phyloP scores from a whole-genome alignment of 2,888 invertebrate genomes.

The Strigamia maritima region DNA sequence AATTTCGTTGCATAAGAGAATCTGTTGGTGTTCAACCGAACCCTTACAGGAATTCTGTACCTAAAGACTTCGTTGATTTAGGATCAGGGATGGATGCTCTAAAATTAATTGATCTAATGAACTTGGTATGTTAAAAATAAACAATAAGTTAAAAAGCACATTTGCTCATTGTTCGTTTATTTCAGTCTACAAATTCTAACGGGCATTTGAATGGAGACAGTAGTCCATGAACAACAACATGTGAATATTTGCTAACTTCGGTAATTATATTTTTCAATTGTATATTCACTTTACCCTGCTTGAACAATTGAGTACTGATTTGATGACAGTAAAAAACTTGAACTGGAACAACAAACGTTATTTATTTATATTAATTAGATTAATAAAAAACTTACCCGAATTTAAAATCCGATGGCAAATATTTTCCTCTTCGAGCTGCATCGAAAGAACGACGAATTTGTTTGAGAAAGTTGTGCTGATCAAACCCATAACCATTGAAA shows the following conservation, averaged over 20 bases:
- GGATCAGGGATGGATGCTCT: conserved; percentile 40
- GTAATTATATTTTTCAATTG: no score
- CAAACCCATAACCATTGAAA: conserved; percentile 35
- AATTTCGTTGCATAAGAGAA: conserved; percentile 56
- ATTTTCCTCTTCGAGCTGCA: not conserved
- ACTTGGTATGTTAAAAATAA: conserved; percentile 37
- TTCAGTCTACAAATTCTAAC: no score
- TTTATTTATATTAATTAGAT: no score
- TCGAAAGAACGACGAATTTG: conserved; percentile 5
- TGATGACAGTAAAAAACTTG: not conserved
- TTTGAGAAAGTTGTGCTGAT: conserved; percentile 28
- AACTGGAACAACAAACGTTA: no score
- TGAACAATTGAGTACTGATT: no score
- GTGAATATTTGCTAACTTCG: no score
- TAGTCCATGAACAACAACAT: no score
- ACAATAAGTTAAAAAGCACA: no score
- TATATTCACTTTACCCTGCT: no score
- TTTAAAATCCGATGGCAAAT: conserved; percentile 24
- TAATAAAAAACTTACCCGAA: conserved; percentile 26
- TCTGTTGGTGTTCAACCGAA: conserved; percentile 56
- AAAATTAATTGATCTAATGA: conserved; percentile 41
- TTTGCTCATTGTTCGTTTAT: not conserved
- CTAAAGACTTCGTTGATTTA: conserved; percentile 40
- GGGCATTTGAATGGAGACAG: no score
- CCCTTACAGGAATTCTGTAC: conserved; percentile 51